A percentile compares a stretch with the other conserved stretches of the same genome.
Conservation (phyloP, 2,113 vertebrate genomes). For the Elephantulus edwardii region DNA sequence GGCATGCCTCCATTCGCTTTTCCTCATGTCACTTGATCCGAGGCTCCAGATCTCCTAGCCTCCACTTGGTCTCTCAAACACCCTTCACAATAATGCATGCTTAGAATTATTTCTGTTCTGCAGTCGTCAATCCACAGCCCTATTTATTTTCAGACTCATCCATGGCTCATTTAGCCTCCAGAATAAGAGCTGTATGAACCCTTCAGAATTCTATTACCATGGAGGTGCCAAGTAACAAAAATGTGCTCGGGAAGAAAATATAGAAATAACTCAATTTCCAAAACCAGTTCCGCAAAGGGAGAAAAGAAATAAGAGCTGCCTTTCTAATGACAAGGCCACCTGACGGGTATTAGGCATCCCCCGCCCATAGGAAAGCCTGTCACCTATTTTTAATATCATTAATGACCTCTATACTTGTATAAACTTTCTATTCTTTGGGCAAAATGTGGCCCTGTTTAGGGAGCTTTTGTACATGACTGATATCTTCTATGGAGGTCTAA, state of each 20-base stretch:
- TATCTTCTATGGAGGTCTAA: neutral
- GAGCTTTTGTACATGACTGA: neutral
- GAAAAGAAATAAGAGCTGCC: neutral
- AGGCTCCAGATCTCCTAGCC: neutral
- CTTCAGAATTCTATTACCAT: constrained; percentile 55
- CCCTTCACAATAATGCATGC: neutral
- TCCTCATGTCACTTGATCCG: neutral
- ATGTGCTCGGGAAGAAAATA: constrained; percentile 1
- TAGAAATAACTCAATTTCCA: neutral
- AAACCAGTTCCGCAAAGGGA: constrained; percentile 41
- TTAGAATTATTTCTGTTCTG: neutral
- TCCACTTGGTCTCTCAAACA: neutral
- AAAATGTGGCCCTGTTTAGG: neutral
- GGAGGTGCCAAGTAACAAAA: constrained; percentile 37
- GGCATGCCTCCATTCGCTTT: neutral
- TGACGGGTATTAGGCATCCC: neutral
- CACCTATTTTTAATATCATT: too few relatives aligned
- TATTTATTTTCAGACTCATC: constrained; percentile 20
- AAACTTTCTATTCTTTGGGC: neutral
- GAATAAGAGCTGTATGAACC: neutral
- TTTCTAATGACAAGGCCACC: neutral
- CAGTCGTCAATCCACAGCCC: neutral
- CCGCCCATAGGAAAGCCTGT: neutral
- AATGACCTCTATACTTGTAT: too few relatives aligned
- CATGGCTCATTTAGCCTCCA: neutral